A percentile compares a stretch with the other conserved stretches of the same genome.
Evolutionary conservation across 2,797 vertebrate species (phyloP).

Genomic region (Lerista edwardsae): DNA sequence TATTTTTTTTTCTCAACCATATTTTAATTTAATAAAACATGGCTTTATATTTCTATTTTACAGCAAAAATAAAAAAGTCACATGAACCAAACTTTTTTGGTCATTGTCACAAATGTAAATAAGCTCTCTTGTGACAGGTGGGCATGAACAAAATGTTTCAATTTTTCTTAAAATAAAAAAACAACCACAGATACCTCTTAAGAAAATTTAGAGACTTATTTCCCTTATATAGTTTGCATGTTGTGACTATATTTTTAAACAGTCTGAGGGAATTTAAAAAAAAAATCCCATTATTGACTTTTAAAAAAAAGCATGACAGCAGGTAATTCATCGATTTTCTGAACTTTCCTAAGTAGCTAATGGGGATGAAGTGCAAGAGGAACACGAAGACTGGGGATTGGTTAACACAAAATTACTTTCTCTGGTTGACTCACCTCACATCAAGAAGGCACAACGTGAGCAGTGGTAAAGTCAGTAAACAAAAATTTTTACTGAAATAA

Average conservation of each 20-base stretch:
- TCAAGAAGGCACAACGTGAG: conserved; percentile 72
- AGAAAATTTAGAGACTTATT: conserved; percentile 19
- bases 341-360: conserved; percentile 26
- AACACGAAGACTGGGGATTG: background rate
- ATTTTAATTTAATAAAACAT: conserved; percentile 66
- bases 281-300: background rate
- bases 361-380: background rate
- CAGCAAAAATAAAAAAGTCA: conserved; percentile 62
- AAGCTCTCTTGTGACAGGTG: conserved; percentile 7
- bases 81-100: conserved; percentile 27
- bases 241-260: background rate
- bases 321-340: conserved; percentile 11
- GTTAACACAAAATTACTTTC: background rate
- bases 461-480: conserved; percentile 89
- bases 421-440: conserved; percentile 29
- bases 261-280: background rate
- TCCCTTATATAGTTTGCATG: conserved; percentile 21
- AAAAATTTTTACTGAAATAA: conserved; percentile 95
- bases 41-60: conserved; percentile 60
- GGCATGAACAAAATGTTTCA: conserved; percentile 12
- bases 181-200: background rate
- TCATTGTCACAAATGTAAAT: conserved; percentile 23
- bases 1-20: conserved; percentile 54
- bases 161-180: background rate
- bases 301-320: background rate